Base-by-base conservation (phyloP, 2,797 vertebrate genomes). In the Denticeps clupeoides region DNA sequence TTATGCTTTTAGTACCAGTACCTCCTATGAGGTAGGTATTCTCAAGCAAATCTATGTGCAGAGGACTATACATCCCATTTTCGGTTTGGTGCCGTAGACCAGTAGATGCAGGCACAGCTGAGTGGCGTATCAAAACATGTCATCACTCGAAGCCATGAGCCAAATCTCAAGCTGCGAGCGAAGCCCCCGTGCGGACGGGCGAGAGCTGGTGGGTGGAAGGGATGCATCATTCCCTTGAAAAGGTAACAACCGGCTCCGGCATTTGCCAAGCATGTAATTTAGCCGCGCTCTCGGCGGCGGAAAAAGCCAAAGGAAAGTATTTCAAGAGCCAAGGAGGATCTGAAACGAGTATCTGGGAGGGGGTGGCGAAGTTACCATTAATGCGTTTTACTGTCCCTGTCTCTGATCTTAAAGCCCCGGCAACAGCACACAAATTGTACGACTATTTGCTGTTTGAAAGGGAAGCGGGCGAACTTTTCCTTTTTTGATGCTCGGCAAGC, bases 201-300 rank as follows among this genome's bases (percentile, higher is more conserved):
- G 25, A 50, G 13, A 49, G 12, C 24, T 43, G 47, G 46, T 52
- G 40, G 49, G 48, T 37, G 16, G 52, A 45, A 50, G 38, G 38
- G 51, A 47, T 48, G 31, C 46, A 56, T 44, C 38, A 12, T 29
- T 65, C 21, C 57, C 45, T 28, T 64, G 53, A 46, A 49, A 53
- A 53, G 43, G 29, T 59, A 60, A 46, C 57, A 32, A 58, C 22
- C 27, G 51, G 38, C 45, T 56, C 25, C 31, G n/a, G 32, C 41
- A 32, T 56, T 45, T 22, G 27, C 52, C 53, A 56, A 49, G 50
- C 33, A 21, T 56, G 35, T 56, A 49, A 60, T 60, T 62, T 64
- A 56, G 45, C 15, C 6, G 47, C 7, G 48, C 53, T n/a, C 41
- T 24, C 26, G 40, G 27, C 11, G 11, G 10, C 13, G 9, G 18